Evolutionary conservation across 2,113 vertebrate species (phyloP).

Genomic region (Mesitornis unicolor): DNA sequence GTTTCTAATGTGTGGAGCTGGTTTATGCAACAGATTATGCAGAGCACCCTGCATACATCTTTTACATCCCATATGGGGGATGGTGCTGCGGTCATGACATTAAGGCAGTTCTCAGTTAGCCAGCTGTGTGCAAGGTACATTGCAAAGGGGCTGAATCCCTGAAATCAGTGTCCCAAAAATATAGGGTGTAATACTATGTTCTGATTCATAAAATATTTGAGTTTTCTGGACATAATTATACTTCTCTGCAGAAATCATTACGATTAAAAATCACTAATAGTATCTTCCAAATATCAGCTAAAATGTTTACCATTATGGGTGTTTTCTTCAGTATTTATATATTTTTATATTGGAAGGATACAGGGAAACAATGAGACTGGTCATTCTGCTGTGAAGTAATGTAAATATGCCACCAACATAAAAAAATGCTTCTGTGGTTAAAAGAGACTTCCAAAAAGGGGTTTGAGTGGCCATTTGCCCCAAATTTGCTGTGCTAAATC

Average conservation of each 20-base stretch:
- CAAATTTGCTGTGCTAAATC: fast-evolving
- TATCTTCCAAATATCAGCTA: background rate
- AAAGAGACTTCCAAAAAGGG: background rate
- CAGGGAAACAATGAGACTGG: background rate
- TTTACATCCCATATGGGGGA: background rate
- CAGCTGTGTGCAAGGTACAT: background rate
- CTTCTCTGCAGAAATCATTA: background rate
- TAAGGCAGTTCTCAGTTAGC: background rate
- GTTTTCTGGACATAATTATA: background rate
- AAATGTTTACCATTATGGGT: background rate
- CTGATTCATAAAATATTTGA: background rate
- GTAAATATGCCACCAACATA: background rate
- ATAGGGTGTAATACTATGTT: background rate
- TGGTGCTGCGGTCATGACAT: background rate
- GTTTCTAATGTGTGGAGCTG: background rate
- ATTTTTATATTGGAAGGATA: background rate
- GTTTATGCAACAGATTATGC: background rate
- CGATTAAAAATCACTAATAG: background rate
- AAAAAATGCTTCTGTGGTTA: background rate
- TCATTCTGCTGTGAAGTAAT: fast-evolving
- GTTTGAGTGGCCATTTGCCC: background rate
- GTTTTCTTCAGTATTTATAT: too few species aligned
- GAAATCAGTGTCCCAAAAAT: background rate
- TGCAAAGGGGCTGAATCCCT: background rate
- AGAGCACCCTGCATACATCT: background rate